Evolutionary conservation across 2,888 invertebrate genomes (phyloP).

Genomic region (Himalopsyche tibetana): DNA sequence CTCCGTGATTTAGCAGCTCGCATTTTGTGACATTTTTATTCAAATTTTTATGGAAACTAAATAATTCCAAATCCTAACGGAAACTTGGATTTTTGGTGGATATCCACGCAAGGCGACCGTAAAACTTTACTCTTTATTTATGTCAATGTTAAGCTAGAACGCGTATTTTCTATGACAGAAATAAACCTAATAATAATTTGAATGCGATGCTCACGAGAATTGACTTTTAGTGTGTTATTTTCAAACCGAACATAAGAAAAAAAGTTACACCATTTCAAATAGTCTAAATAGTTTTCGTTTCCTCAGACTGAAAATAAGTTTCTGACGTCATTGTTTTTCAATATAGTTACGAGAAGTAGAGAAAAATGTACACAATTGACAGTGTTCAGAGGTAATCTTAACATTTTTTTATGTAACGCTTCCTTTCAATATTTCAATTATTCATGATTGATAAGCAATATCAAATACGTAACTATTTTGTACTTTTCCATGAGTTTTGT

Average conservation of each 20-base stretch:
- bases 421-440: too few relatives aligned
- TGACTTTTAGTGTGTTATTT: slow-evolving; percentile 36
- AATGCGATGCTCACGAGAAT: slow-evolving; percentile 31
- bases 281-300: not conserved
- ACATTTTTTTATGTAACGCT: too few relatives aligned
- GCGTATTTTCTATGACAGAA: slow-evolving; percentile 20
- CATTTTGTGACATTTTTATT: slow-evolving; percentile 40
- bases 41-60: slow-evolving; percentile 37
- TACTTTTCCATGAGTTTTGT: too few relatives aligned
- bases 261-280: not conserved
- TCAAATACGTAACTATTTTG: too few relatives aligned
- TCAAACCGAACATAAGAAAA: not conserved
- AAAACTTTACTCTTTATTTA: slow-evolving; percentile 27
- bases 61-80: slow-evolving; percentile 14
- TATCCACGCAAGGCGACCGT: not conserved
- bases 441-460: too few relatives aligned
- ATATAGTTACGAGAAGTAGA: too few relatives aligned
- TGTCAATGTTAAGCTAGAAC: not conserved
- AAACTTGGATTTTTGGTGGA: slow-evolving; percentile 3
- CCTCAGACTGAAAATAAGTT: not conserved
- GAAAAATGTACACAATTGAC: too few relatives aligned
- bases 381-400: too few relatives aligned
- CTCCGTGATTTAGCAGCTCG: slow-evolving; percentile 19
- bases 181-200: not conserved
- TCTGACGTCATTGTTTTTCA: not conserved